These are phyloP conservation scores for Drosophila azteca DNA, from an alignment of 1,140 invertebrate genomes.

Conservation along the genomic window DNA sequence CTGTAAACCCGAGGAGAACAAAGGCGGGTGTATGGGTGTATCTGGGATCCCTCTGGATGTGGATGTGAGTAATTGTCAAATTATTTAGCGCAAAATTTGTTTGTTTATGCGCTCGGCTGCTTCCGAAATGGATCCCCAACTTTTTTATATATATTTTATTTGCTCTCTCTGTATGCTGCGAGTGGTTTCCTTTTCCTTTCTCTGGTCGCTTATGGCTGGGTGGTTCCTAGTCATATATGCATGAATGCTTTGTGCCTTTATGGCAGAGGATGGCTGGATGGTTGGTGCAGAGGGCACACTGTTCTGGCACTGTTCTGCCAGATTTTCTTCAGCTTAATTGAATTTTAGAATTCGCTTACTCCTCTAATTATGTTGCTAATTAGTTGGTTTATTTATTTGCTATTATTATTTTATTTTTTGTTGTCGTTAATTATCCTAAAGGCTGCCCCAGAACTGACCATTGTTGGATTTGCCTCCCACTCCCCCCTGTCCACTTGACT, in stretches of 20 bases:
- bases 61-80: conserved; percentile 83
- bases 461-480: too few relatives aligned
- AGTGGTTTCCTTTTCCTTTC: conserved; percentile 13
- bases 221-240: conserved; percentile 81
- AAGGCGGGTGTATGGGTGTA: neutral
- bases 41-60: conserved; percentile 4
- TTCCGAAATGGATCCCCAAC: conserved; percentile 73
- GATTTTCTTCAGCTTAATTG: conserved; percentile 66
- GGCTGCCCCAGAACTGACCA: neutral
- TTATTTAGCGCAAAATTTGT: conserved; percentile 84
- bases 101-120: conserved; percentile 79
- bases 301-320: conserved; percentile 53
- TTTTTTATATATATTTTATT: conserved; percentile 25
- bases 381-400: conserved; percentile 38
- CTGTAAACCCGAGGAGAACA: conserved; percentile 15
- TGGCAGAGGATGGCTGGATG: neutral
- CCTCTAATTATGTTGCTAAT: conserved; percentile 52
- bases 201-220: conserved; percentile 63
- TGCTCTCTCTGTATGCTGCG: neutral
- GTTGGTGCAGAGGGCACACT: too few relatives aligned
- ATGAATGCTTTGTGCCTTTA: conserved; percentile 67
- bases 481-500: neutral
- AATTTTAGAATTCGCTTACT: conserved; percentile 42
- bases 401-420: neutral
- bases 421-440: conserved; percentile 18